These are phyloP conservation scores for Lithosia quadra DNA, from an alignment of 2,888 invertebrate genomes.

Conservation along the genomic window DNA sequence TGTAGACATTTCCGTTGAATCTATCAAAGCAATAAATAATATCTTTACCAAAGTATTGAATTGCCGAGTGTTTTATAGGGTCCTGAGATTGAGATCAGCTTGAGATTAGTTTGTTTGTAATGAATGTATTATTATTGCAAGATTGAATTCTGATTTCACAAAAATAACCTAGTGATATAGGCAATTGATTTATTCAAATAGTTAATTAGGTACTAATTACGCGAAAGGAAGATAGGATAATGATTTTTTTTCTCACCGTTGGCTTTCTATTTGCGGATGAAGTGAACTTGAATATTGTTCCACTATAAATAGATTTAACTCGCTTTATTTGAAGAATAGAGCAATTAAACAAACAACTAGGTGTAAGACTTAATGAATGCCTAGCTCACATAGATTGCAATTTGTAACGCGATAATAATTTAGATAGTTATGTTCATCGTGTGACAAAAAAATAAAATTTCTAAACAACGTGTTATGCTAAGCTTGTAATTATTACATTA, in stretches of 20 bases:
- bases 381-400: conserved; percentile 57
- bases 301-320: conserved; percentile 53
- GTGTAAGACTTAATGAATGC: conserved; percentile 34
- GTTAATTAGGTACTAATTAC: not conserved
- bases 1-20: not conserved
- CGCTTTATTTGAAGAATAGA: conserved; percentile 71
- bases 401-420: conserved; percentile 38
- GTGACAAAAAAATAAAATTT: conserved; percentile 1
- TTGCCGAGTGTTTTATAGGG: too few relatives aligned
- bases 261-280: conserved; percentile 27
- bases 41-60: too few relatives aligned
- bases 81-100: not conserved
- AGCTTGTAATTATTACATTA: conserved; percentile 54
- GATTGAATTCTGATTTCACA: not conserved
- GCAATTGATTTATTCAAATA: not conserved
- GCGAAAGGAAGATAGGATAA: conserved; percentile 16
- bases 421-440: too few relatives aligned
- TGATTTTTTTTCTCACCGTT: conserved; percentile 6
- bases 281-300: conserved; percentile 57
- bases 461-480: conserved; percentile 33
- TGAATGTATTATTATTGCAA: not conserved
- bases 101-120: not conserved
- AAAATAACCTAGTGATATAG: not conserved
- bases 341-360: conserved; percentile 66
- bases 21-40: too few relatives aligned